phyloP scores from a whole-genome alignment of 2,797 vertebrate species.

The Argentina silus region DNA sequence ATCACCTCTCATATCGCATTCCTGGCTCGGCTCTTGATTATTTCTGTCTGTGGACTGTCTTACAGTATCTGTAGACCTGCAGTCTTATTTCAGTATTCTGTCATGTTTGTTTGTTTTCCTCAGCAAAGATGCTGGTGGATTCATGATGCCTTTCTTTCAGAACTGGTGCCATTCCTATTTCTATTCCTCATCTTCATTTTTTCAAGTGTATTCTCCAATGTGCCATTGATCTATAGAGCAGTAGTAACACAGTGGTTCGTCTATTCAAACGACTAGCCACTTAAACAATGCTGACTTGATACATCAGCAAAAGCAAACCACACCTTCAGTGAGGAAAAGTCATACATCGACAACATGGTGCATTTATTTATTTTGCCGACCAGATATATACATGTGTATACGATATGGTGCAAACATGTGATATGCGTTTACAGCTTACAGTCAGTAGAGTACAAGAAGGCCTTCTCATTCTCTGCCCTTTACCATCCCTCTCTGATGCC shows the following conservation, averaged over 20 bases:
- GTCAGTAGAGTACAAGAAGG: background rate
- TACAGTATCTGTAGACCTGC: background rate
- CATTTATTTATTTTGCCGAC: slow-evolving; percentile 8
- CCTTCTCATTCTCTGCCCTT: background rate
- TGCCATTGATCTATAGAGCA: slow-evolving; percentile 67
- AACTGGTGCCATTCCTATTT: slow-evolving; percentile 61
- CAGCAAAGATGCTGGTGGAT: slow-evolving; percentile 31
- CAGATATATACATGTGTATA: slow-evolving; percentile 38
- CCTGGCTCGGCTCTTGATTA: background rate
- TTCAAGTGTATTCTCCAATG: slow-evolving; percentile 64
- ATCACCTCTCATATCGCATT: background rate
- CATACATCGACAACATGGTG: slow-evolving; percentile 24
- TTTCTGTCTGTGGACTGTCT: background rate
- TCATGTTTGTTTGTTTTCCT: background rate
- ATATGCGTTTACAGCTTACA: slow-evolving; percentile 13
- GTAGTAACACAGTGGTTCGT: slow-evolving; percentile 28
- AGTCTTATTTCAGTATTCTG: background rate
- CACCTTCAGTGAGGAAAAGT: slow-evolving; percentile 26
- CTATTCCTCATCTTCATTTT: slow-evolving; percentile 46
- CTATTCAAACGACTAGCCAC: slow-evolving; percentile 7
- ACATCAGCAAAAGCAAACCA: slow-evolving; percentile 10
- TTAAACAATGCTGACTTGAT: background rate
- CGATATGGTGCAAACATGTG: slow-evolving; percentile 26
- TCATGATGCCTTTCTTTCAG: slow-evolving; percentile 47
- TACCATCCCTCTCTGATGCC: background rate